Base-by-base conservation (phyloP, 2,113 vertebrate genomes). In the Indicator maculatus region DNA sequence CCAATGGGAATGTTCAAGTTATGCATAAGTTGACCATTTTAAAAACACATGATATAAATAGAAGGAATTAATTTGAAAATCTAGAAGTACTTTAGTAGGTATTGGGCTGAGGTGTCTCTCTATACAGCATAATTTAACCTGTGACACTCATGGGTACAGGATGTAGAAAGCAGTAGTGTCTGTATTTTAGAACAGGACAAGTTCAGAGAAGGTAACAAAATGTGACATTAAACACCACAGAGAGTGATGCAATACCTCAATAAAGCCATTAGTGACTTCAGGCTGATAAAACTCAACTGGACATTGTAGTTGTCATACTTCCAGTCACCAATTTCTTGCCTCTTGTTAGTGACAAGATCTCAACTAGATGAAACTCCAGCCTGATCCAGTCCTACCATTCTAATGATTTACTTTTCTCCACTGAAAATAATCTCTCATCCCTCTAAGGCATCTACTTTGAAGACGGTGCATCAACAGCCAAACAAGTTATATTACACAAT, bases 211-310 rank as follows among this genome's bases (percentile, higher is more conserved):
- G 19, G 9, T 30, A 77, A 69, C 14, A 74, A 26, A 61, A 75
- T 41, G 38, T 53, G 55, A 26, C 31, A 12, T n/a, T 59, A 45
- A 78, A 63, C 0, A 2, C 21, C 31, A 16, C 0, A 39, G 1
- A 61, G 28, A 55, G 11, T 44, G 47, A 78, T 28, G 28, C 24
- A 53, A 71, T 58, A 50, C 53, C 71, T 7, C 33, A 72, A 6
- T 38, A 52, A 87, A 93, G 50, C 47, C 63, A 60, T 9, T 38
- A 47, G 44, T 39, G 53, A 93, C 5, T 52, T 47, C 47, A 75
- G 58, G 16, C 31, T 83, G 50, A 73, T 44, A 77, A 77, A 77
- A 20, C n/a, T 66, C 4, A 1, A 3, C 31, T 58, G 75, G 39
- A 15, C 19, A 27, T 0, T 56, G 31, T 30, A 76, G 21, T 82